phyloP scores from a whole-genome alignment of 1,140 invertebrate genomes.

The Conopomorpha cramerella region DNA sequence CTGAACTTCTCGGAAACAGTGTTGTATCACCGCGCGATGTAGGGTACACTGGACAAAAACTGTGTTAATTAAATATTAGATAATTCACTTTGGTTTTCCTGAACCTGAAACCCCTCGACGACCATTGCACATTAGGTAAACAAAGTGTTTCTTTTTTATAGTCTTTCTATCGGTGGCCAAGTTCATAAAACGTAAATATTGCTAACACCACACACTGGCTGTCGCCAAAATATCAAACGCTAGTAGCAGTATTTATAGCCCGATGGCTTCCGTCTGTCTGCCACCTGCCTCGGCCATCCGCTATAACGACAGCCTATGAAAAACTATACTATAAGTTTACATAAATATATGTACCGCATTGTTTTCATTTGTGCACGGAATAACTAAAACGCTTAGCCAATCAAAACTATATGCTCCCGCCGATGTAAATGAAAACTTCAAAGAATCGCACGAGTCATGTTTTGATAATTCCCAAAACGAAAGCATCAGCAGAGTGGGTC shows the following conservation, averaged over 20 bases:
- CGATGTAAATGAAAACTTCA: not conserved
- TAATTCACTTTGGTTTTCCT: not conserved
- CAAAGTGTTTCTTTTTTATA: no score
- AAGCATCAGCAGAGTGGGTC: slow-evolving; percentile 30
- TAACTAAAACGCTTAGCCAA: not conserved
- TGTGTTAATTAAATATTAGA: not conserved
- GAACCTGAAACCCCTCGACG: not conserved
- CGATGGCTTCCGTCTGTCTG: slow-evolving; percentile 47
- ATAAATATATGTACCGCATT: not conserved
- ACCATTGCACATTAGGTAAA: no score
- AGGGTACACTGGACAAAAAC: not conserved
- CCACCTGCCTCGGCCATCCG: slow-evolving; percentile 31
- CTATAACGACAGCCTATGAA: not conserved
- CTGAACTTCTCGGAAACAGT: no score
- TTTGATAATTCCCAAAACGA: slow-evolving; percentile 28
- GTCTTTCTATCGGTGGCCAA: not conserved
- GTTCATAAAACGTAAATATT: slow-evolving; percentile 33
- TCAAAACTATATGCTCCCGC: not conserved
- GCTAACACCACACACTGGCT: slow-evolving; percentile 34
- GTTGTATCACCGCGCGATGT: no score
- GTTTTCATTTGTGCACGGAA: not conserved
- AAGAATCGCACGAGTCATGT: slow-evolving; percentile 25
- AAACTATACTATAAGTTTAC: not conserved
- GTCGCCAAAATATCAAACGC: slow-evolving; percentile 40
- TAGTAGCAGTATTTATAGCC: slow-evolving; percentile 47